Conservation (phyloP, 2,113 vertebrate species). For the Rhinoderma darwinii region DNA sequence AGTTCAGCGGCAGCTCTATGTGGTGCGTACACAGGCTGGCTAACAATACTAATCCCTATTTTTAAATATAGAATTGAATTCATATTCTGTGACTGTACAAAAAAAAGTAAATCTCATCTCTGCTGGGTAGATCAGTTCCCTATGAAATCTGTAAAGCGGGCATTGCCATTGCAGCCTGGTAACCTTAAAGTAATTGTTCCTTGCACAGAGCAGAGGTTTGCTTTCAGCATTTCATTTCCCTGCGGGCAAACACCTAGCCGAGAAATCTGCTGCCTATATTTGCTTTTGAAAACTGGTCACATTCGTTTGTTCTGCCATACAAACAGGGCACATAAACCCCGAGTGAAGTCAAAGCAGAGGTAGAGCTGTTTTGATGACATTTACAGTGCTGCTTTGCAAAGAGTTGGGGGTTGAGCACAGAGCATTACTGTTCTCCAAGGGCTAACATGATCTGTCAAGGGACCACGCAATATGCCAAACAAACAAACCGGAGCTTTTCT, state of each 20-base stretch:
- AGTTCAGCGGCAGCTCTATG: not conserved
- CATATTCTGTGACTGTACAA: not conserved
- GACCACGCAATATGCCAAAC: constrained; percentile 54
- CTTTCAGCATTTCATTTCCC: constrained; percentile 55
- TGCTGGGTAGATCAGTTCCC: constrained; percentile 14
- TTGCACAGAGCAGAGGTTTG: constrained; percentile 47
- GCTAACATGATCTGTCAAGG: constrained; percentile 56
- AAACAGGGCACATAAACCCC: constrained; percentile 59
- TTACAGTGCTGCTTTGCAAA: constrained; percentile 59
- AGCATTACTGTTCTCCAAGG: constrained; percentile 55
- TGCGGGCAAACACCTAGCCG: constrained; percentile 42
- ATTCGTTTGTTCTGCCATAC: constrained; percentile 45
- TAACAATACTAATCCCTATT: not conserved
- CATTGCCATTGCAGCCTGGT: constrained; percentile 26
- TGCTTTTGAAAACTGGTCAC: constrained; percentile 56
- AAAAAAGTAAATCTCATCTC: constrained; percentile 16
- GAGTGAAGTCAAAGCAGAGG: constrained; percentile 60
- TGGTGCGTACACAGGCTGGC: too few relatives aligned
- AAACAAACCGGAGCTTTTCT: constrained; percentile 55
- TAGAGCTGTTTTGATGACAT: constrained; percentile 63
- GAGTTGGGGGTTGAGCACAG: constrained; percentile 46
- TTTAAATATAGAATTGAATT: not conserved
- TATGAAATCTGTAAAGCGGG: constrained; percentile 48
- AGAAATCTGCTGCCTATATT: constrained; percentile 43
- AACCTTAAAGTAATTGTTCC: constrained; percentile 54